Percentiles rank a stretch among this genome's conserved stretches.
Conservation (phyloP, 2,888 invertebrate species). For the Cecidostiba fungosa region DNA sequence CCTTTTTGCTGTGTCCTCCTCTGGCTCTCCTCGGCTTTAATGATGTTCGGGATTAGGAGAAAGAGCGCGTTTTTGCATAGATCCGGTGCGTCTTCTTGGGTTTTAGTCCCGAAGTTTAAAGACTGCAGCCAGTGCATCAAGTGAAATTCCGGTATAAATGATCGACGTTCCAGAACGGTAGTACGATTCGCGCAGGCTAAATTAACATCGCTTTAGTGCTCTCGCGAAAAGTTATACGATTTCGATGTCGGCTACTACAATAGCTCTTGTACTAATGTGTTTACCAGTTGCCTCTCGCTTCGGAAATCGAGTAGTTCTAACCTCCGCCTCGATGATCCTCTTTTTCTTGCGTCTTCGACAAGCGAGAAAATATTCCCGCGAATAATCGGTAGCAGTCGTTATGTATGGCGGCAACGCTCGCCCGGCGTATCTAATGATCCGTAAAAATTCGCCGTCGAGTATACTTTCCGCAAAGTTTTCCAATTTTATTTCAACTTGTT, state of each 20-base stretch:
- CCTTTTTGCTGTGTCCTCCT: neutral
- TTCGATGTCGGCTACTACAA: constrained; percentile 68
- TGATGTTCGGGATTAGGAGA: constrained; percentile 17
- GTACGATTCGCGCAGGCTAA: constrained; percentile 23
- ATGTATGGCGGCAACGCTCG: constrained; percentile 30
- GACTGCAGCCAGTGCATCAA: neutral
- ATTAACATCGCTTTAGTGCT: constrained; percentile 62
- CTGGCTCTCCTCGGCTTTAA: neutral
- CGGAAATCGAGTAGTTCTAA: constrained; percentile 53
- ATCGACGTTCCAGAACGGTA: constrained; percentile 20
- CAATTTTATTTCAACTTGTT: constrained; percentile 64
- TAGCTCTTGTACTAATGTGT: constrained; percentile 72
- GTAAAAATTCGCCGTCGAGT: constrained; percentile 61
- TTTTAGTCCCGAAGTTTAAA: neutral
- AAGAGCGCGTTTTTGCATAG: neutral
- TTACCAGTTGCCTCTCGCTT: constrained; percentile 65
- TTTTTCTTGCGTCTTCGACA: constrained; percentile 47
- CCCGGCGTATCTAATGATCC: constrained; percentile 61
- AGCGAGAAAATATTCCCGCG: constrained; percentile 61
- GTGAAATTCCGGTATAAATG: constrained; percentile 30
- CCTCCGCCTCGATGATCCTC: constrained; percentile 33
- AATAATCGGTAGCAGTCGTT: constrained; percentile 41
- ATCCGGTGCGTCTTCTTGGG: neutral
- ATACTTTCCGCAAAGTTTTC: constrained; percentile 58
- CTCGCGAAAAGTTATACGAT: constrained; percentile 54